These are phyloP conservation scores for Stenichneumon culpator DNA, from an alignment of 2,888 invertebrate species.

Conservation along the genomic window DNA sequence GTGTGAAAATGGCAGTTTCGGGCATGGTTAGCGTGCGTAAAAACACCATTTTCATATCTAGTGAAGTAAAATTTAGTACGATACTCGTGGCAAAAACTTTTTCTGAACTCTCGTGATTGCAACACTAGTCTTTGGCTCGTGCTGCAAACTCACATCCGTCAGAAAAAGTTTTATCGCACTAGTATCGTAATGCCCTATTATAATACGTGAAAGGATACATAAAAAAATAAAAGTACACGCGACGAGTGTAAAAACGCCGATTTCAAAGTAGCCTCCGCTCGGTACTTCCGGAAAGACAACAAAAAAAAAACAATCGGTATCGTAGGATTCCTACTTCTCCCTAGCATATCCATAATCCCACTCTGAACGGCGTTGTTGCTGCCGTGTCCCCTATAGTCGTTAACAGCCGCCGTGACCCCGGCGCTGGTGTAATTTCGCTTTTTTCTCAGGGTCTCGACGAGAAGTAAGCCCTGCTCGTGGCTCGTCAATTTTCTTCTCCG, in stretches of 20 bases:
- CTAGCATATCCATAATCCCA: constrained; percentile 93
- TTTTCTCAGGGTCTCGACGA: constrained; percentile 91
- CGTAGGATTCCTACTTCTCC: constrained; percentile 89
- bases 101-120: too few relatives aligned
- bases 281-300: constrained; percentile 31
- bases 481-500: constrained; percentile 87
- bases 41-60: too few relatives aligned
- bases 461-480: constrained; percentile 91
- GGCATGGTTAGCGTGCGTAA: too few relatives aligned
- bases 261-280: background rate
- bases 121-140: too few relatives aligned
- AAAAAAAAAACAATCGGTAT: background rate
- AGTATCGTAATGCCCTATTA: too few relatives aligned
- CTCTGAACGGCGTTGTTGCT: constrained; percentile 87
- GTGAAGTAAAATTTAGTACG: too few relatives aligned
- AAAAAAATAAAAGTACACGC: too few relatives aligned
- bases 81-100: too few relatives aligned
- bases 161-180: too few relatives aligned
- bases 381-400: constrained; percentile 86
- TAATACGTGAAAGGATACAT: too few relatives aligned
- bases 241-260: background rate
- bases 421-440: constrained; percentile 85
- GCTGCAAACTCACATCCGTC: too few relatives aligned
- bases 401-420: constrained; percentile 69
- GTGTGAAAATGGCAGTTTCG: too few relatives aligned